phyloP scores from a whole-genome alignment of 2,888 invertebrate genomes.

The Meiosimyza platycephala region DNA sequence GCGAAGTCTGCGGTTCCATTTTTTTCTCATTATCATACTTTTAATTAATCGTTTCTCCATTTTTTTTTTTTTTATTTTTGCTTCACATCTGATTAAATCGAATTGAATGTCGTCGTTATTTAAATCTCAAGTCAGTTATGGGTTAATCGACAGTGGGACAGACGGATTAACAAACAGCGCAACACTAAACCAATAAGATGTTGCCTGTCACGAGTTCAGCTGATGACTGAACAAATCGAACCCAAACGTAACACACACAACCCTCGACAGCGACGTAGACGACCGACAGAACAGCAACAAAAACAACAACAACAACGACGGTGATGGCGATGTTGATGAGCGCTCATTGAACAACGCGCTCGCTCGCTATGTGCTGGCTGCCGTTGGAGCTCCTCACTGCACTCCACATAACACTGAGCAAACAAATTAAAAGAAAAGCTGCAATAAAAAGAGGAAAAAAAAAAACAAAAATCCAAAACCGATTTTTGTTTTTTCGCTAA shows the following conservation, averaged over 20 bases:
- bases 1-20: too few relatives aligned
- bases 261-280: constrained; percentile 49
- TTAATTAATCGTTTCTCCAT: too few relatives aligned
- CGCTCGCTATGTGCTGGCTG: neutral
- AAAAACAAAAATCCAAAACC: constrained; percentile 18
- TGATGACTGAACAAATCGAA: constrained; percentile 67
- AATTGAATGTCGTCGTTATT: too few relatives aligned
- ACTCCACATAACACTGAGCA: neutral
- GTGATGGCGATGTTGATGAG: constrained; percentile 14
- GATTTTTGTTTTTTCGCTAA: constrained; percentile 35
- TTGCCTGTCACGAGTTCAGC: constrained; percentile 68
- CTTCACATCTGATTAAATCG: too few relatives aligned
- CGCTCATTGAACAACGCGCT: neutral
- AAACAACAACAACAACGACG: constrained; percentile 7
- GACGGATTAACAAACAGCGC: constrained; percentile 53
- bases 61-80: too few relatives aligned
- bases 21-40: too few relatives aligned
- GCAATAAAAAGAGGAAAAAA: neutral
- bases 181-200: constrained; percentile 62
- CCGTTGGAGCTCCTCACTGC: constrained; percentile 2
- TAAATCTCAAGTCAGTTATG: too few relatives aligned
- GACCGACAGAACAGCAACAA: neutral
- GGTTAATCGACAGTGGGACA: constrained; percentile 8
- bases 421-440: neutral
- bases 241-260: constrained; percentile 65